Evolutionary conservation across 2,888 invertebrate species (phyloP).

Genomic region (Drosophila subquinaria): DNA sequence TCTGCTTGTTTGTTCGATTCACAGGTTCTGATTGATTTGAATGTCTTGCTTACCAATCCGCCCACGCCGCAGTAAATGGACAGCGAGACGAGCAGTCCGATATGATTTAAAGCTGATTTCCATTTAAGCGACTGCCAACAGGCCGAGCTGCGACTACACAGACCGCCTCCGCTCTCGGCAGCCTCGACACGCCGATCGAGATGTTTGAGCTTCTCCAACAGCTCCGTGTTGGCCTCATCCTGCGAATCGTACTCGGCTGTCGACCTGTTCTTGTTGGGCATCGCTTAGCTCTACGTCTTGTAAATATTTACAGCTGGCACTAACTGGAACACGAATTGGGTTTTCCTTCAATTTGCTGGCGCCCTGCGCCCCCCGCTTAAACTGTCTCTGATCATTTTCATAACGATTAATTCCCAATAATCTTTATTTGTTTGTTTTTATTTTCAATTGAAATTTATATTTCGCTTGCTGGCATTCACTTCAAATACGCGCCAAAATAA

Average conservation of each 20-base stretch:
- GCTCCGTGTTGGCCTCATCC: slow-evolving; percentile 85
- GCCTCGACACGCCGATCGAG: slow-evolving; percentile 83
- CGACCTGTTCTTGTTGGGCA: slow-evolving; percentile 54
- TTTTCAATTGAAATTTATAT: background rate
- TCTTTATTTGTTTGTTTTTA: slow-evolving; percentile 5
- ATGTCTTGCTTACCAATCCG: slow-evolving; percentile 88
- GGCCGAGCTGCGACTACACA: slow-evolving; percentile 82
- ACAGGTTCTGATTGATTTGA: background rate
- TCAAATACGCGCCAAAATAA: slow-evolving; percentile 55
- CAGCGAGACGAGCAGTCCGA: slow-evolving; percentile 91
- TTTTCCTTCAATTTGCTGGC: slow-evolving; percentile 41
- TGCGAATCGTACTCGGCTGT: slow-evolving; percentile 80
- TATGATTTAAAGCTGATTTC: slow-evolving; percentile 90
- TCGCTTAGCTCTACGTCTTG: slow-evolving; percentile 21
- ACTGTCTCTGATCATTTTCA: slow-evolving; percentile 32
- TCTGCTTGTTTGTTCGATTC: slow-evolving; percentile 20
- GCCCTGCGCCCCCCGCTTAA: slow-evolving; percentile 35
- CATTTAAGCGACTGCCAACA: slow-evolving; percentile 87
- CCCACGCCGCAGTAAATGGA: slow-evolving; percentile 92
- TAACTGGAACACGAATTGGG: background rate
- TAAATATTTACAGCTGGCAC: slow-evolving; percentile 14
- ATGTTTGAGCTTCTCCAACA: slow-evolving; percentile 84
- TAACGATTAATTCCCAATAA: background rate
- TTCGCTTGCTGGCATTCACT: slow-evolving; percentile 10
- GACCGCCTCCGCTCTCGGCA: slow-evolving; percentile 82